phyloP scores from a whole-genome alignment of 2,888 invertebrate species.

The Callyntrura sp. region DNA sequence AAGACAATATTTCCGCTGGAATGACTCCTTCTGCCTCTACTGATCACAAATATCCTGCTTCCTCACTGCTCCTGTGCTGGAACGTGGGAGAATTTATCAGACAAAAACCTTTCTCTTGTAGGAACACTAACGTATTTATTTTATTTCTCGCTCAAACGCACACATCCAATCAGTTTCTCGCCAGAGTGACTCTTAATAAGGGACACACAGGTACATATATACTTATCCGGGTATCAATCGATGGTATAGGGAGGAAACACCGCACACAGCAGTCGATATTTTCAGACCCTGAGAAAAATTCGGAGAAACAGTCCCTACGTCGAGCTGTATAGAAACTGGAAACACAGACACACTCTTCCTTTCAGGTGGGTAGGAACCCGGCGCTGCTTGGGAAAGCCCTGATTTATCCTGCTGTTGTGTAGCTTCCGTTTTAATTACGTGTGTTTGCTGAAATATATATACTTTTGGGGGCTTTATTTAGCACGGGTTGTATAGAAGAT shows the following conservation, averaged over 20 bases:
- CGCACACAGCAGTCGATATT: too few relatives aligned
- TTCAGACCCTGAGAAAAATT: neutral
- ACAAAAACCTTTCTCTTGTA: neutral
- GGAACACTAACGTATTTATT: slow-evolving; percentile 15
- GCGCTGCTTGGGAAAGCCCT: too few relatives aligned
- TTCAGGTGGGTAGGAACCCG: too few relatives aligned
- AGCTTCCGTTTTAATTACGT: slow-evolving; percentile 30
- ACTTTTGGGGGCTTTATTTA: too few relatives aligned
- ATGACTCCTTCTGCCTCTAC: neutral
- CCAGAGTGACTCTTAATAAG: slow-evolving; percentile 15
- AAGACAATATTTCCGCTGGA: neutral
- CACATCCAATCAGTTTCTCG: slow-evolving; percentile 37
- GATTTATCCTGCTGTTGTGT: too few relatives aligned
- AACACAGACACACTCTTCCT: neutral
- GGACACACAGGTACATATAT: neutral
- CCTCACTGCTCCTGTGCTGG: neutral
- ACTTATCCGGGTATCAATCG: too few relatives aligned
- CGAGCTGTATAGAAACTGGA: too few relatives aligned
- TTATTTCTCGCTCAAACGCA: slow-evolving; percentile 31
- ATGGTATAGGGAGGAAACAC: too few relatives aligned
- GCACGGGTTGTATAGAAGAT: neutral
- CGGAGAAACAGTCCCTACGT: neutral
- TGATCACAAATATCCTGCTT: slow-evolving; percentile 11
- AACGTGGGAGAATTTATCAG: neutral
- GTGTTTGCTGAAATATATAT: slow-evolving; percentile 2